Base-by-base conservation (phyloP, 2,888 invertebrate species). In the Seira ritae region DNA sequence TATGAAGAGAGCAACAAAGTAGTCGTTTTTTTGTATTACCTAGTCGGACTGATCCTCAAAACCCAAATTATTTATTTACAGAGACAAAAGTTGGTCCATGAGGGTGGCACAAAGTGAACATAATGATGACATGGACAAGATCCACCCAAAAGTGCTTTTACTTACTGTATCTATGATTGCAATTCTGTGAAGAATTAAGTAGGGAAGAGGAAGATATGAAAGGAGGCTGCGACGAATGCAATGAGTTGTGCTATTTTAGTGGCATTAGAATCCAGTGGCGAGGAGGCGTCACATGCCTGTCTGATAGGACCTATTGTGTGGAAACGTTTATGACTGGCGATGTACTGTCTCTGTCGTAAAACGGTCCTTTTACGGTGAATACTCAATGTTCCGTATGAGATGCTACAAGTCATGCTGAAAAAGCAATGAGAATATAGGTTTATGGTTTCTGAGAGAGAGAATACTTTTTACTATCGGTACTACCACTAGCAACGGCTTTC, bases 121-220 rank as follows among this genome's bases (percentile, higher is more conserved):
- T 71, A 24, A 50, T 71, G 71, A 71, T 73, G 72, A 62, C 72
- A 73, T 62, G n/a, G 55, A 55, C 6, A 17, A 55, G 3, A 55
- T 55, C 17, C 12, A 55, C 55, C 3, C 55, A 55, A 55, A 8
- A 31, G 55, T 55, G 3, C 55, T 55, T 55, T 55, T 55, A 55
- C 55, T 55, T 8, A 55, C 17, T 55, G 3, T n/a, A 55, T 55
- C 17, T 12, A 55, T 55, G 55, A 55, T 8, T 55, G 55, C 55
- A n/a, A 8, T 55, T 55, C 55, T 8, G 55, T 55, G 55, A 31
- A 31, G 31, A 31, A 31, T 31, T 31, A 31, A 8, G 31, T 2
- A 31, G 8, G 31, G 31, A 31, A 31, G 31, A 31, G 31, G 31
- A 31, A 31, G 31, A 8, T 8, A 31, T 31, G 31, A 31, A 31